Evolutionary conservation across 2,888 invertebrate species (phyloP).

Genomic region (Acronicta psi): DNA sequence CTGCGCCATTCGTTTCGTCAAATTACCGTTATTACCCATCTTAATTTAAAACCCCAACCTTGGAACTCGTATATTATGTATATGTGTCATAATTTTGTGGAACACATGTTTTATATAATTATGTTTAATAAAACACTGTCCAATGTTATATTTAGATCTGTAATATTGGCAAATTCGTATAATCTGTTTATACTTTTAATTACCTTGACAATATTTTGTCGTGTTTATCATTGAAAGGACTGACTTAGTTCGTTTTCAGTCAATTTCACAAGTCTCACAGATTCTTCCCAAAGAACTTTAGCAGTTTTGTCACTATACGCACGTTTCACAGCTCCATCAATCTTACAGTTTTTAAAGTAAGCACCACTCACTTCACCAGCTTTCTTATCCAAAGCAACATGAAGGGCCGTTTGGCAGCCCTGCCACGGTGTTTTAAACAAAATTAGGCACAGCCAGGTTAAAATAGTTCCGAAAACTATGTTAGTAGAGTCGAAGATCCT

Average conservation of each 20-base stretch:
- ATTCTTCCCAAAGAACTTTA: constrained; percentile 58
- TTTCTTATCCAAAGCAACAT: constrained; percentile 46
- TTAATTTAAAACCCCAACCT: too few relatives aligned
- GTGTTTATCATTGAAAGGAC: constrained; percentile 19
- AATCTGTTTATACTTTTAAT: too few relatives aligned
- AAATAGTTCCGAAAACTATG: constrained; percentile 82
- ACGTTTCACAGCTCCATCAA: constrained; percentile 84
- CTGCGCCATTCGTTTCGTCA: too few relatives aligned
- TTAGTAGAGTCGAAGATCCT: constrained; percentile 89
- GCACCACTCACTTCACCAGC: constrained; percentile 70
- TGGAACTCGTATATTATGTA: too few relatives aligned
- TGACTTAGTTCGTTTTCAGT: constrained; percentile 37
- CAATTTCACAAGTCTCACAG: constrained; percentile 52
- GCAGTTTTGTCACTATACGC: constrained; percentile 87
- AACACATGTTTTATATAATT: too few relatives aligned
- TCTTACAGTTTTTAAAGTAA: constrained; percentile 92
- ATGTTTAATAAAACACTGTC: too few relatives aligned
- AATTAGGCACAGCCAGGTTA: constrained; percentile 80
- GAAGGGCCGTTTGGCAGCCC: constrained; percentile 52
- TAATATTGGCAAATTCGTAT: too few relatives aligned
- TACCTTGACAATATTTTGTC: too few relatives aligned
- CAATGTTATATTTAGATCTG: too few relatives aligned
- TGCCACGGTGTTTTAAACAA: constrained; percentile 66
- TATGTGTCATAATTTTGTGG: too few relatives aligned
- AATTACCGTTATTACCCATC: too few relatives aligned